These are phyloP conservation scores for Amblyraja radiata DNA, from an alignment of 2,797 vertebrate genomes.

Conservation along the genomic window DNA sequence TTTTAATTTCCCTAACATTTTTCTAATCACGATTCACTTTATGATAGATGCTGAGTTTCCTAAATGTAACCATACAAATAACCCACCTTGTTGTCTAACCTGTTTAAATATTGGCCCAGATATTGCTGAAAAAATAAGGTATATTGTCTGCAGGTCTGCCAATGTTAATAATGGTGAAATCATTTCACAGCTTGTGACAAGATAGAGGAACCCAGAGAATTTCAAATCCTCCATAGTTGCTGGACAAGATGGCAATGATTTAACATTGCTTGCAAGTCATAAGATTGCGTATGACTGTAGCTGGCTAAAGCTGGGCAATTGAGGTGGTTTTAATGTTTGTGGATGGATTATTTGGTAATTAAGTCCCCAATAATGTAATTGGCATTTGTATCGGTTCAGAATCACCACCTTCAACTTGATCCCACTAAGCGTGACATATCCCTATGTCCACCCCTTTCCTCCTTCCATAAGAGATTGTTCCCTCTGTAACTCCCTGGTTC, in stretches of 20 bases:
- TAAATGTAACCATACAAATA: background rate
- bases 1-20: background rate
- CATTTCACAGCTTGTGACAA: too few relatives aligned
- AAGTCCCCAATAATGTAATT: background rate
- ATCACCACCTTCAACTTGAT: too few relatives aligned
- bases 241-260: background rate
- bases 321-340: background rate
- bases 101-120: background rate
- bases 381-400: background rate
- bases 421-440: too few relatives aligned
- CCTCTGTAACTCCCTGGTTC: too few relatives aligned
- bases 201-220: background rate
- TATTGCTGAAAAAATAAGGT: background rate
- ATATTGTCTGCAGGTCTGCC: background rate
- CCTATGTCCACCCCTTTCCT: too few relatives aligned
- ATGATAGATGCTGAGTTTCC: background rate
- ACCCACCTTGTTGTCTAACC: background rate
- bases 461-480: too few relatives aligned
- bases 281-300: background rate
- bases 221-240: background rate
- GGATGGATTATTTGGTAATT: background rate
- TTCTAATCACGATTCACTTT: background rate
- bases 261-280: background rate
- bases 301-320: background rate
- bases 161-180: background rate